Evolutionary conservation across 2,888 invertebrate species (phyloP).

Genomic region (Leucozona laternaria): DNA sequence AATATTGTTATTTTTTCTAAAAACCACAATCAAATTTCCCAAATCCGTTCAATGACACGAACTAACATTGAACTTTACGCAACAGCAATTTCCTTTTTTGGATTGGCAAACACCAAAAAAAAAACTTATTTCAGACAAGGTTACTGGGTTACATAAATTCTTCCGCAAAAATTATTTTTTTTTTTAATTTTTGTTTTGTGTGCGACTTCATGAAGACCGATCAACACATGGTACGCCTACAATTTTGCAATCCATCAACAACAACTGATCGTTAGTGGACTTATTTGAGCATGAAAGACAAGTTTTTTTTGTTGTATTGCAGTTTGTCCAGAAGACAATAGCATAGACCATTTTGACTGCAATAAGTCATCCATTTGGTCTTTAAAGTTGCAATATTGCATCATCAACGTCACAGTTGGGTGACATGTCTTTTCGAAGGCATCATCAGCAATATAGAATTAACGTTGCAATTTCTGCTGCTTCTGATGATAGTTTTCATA

Average conservation of each 20-base stretch:
- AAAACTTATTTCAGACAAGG: constrained; percentile 43
- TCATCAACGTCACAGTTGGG: constrained; percentile 61
- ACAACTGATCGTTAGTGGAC: constrained; percentile 43
- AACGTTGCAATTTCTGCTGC: not conserved
- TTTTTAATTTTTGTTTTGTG: not conserved
- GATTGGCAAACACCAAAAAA: constrained; percentile 29
- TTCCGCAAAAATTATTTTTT: constrained; percentile 50
- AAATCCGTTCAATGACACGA: constrained; percentile 51
- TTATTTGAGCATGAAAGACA: constrained; percentile 56
- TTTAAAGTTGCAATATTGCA: constrained; percentile 39
- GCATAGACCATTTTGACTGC: constrained; percentile 21
- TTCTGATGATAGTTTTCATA: constrained; percentile 5
- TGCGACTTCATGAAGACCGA: constrained; percentile 1
- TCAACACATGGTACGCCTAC: constrained; percentile 10
- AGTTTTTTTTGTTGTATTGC: constrained; percentile 43
- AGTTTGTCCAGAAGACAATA: constrained; percentile 44
- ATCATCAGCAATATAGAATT: constrained; percentile 9
- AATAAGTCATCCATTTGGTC: constrained; percentile 35
- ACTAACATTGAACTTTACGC: constrained; percentile 71
- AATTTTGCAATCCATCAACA: constrained; percentile 49
- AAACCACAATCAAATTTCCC: constrained; percentile 2
- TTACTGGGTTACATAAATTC: constrained; percentile 31
- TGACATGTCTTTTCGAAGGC: constrained; percentile 22
- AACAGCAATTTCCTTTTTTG: constrained; percentile 59
- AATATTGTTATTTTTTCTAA: not conserved